phyloP scores from a whole-genome alignment of 1,140 invertebrate species.

The Heliconius hewitsoni region DNA sequence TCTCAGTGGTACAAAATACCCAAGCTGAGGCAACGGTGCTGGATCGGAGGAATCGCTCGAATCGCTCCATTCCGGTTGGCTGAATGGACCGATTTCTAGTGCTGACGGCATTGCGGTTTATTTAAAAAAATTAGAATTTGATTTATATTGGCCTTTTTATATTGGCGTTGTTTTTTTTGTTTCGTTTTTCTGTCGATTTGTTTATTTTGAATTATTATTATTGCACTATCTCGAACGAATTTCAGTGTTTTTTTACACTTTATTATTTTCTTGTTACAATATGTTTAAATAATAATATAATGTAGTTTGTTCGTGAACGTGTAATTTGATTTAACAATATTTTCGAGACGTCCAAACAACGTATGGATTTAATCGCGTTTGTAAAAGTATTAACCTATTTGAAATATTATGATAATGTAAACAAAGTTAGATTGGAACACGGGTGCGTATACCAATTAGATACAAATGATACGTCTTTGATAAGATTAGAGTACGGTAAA shows the following conservation, averaged over 20 bases:
- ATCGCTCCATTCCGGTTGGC: conserved; percentile 75
- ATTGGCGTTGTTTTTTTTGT: conserved; percentile 10
- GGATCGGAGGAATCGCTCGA: conserved; percentile 68
- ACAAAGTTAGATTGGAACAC: conserved; percentile 54
- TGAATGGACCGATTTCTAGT: conserved; percentile 63
- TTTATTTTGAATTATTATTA: background rate
- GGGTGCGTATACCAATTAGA: conserved; percentile 63
- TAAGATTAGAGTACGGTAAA: conserved; percentile 40
- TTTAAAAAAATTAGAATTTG: background rate
- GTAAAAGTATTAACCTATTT: conserved; percentile 53
- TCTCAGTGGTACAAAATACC: conserved; percentile 75
- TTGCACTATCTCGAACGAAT: background rate
- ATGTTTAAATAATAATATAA: background rate
- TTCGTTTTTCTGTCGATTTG: conserved; percentile 12
- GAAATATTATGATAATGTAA: conserved; percentile 47
- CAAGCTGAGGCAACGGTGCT: conserved; percentile 70
- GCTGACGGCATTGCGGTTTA: conserved; percentile 63
- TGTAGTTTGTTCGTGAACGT: background rate
- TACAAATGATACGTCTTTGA: conserved; percentile 48
- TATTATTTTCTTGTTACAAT: background rate
- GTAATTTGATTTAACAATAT: background rate
- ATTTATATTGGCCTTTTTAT: conserved; percentile 1
- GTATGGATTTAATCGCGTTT: conserved; percentile 26
- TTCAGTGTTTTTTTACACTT: background rate
- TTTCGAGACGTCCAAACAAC: conserved; percentile 24